Percentiles rank a stretch among this genome's conserved stretches.
Evolutionary conservation across 2,797 vertebrate species (phyloP).

Genomic region (Protosalanx chinensis): DNA sequence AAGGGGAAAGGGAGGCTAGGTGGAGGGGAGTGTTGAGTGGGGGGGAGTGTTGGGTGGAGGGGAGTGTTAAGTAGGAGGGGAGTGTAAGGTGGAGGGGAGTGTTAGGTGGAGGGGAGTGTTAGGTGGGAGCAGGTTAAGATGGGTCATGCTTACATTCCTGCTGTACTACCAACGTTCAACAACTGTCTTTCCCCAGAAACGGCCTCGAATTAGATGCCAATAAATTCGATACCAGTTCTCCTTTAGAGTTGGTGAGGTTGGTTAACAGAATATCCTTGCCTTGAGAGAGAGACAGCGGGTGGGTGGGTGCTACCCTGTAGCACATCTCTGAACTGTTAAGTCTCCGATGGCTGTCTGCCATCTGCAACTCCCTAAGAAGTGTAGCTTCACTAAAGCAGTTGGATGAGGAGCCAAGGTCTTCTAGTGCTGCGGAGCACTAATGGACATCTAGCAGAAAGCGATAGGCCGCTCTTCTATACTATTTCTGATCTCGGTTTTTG

Average conservation of each 20-base stretch:
- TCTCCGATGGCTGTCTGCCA: background rate
- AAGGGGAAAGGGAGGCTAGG: no score
- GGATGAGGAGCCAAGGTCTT: background rate
- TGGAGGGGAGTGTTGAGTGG: no score
- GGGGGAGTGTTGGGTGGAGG: no score
- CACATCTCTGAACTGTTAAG: background rate
- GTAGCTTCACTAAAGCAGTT: background rate
- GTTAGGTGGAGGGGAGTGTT: constrained; percentile 14
- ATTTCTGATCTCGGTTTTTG: background rate
- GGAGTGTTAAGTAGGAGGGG: no score
- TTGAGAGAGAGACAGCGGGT: no score
- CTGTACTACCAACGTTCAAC: background rate
- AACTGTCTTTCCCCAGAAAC: background rate
- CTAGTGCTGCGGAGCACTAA: background rate
- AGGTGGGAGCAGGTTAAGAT: no score
- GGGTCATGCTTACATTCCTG: background rate
- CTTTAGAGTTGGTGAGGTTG: background rate
- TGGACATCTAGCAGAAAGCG: background rate
- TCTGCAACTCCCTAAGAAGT: background rate
- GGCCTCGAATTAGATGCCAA: no score
- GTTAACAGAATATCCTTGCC: background rate
- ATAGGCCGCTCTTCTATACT: background rate
- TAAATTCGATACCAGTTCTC: background rate
- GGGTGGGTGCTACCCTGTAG: no score
- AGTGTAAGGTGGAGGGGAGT: background rate